Percentiles rank a stretch among this genome's conserved stretches.
Evolutionary conservation across 2,113 vertebrate species (phyloP).

Genomic region (Elephas maximus): DNA sequence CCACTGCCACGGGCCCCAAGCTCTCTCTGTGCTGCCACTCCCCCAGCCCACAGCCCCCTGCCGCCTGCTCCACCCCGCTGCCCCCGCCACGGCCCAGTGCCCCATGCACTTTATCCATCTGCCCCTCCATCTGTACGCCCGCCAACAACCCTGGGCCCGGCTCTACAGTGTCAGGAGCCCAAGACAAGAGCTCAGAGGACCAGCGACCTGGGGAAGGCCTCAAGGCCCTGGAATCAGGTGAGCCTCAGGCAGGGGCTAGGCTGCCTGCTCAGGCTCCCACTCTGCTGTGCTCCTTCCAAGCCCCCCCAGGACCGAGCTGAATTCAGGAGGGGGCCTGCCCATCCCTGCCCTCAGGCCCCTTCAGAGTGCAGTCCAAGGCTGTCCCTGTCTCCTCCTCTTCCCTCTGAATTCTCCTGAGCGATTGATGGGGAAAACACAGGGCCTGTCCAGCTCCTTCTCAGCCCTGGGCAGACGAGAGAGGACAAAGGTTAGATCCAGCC

Average conservation of each 20-base stretch:
- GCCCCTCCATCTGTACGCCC: slow-evolving; percentile 90
- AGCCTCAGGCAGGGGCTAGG: slow-evolving; percentile 39
- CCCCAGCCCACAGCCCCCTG: slow-evolving; percentile 89
- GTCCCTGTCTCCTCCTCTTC: background rate
- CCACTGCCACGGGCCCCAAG: slow-evolving; percentile 89
- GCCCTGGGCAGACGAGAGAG: background rate
- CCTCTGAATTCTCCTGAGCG: rapidly evolving
- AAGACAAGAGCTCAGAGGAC: slow-evolving; percentile 91
- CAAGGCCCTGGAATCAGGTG: slow-evolving; percentile 94
- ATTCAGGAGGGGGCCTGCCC: background rate
- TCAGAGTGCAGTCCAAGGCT: rapidly evolving
- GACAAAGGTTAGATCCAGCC: background rate
- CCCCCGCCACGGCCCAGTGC: slow-evolving; percentile 80
- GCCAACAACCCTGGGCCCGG: slow-evolving; percentile 92
- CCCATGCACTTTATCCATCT: slow-evolving; percentile 94
- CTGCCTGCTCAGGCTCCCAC: background rate
- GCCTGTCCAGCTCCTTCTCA: background rate
- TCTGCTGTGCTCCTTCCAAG: rapidly evolving
- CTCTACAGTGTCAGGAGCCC: slow-evolving; percentile 88
- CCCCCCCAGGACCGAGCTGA: background rate
- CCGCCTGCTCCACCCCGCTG: slow-evolving; percentile 89
- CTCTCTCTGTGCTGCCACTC: slow-evolving; percentile 96
- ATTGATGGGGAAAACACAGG: rapidly evolving
- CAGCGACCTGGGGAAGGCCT: slow-evolving; percentile 91
- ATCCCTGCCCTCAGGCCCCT: background rate